Base-by-base conservation (phyloP, 2,888 invertebrate genomes). In the Atethmia centrago region DNA sequence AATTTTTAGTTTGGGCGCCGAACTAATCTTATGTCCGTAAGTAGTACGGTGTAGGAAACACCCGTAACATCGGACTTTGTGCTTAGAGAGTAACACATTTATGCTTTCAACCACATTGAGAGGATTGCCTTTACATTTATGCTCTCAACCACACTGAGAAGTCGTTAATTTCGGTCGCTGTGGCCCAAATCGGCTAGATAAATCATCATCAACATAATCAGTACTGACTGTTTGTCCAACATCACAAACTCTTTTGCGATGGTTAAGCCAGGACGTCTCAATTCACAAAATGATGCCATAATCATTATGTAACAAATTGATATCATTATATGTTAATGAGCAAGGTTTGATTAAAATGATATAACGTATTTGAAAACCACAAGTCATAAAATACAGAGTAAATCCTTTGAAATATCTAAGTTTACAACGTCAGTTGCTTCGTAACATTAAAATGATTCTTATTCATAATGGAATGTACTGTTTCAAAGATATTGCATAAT, bases 401-500 rank as follows among this genome's bases (percentile, higher is more conserved):
- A 36, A 51, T 59, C 42, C 63, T 51, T 69, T 72, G 45, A 71
- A 71, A 61, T 51, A 61, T 67, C 72, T 70, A 53, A 53, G 70
- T 49, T 66, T 71, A 84, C 70, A 71, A 70, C 59, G 58, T 77
- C 16, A 47, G 58, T 77, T 64, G 62, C 56, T 66, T 61, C 68
- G 64, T 65, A 69, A 65, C 36, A 73, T 56, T 80, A 58, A 77
- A 72, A 71, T 62, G 25, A 63, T 63, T 73, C 65, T 53, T 76
- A 75, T 71, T 77, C 58, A 65, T 71, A 73, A 76, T 65, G 42
- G 62, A 42, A 62, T 63, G 19, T 58, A 69, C 72, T 81, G 69
- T 76, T 79, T 63, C n/a, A 59, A 71, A 69, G 59, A 77, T 71
- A 25, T 75, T 83, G 40, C 68, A 25, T 68, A 71, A 66, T 56